Evolutionary conservation across 2,797 vertebrate species (phyloP).

Genomic region (Octomys mimax): DNA sequence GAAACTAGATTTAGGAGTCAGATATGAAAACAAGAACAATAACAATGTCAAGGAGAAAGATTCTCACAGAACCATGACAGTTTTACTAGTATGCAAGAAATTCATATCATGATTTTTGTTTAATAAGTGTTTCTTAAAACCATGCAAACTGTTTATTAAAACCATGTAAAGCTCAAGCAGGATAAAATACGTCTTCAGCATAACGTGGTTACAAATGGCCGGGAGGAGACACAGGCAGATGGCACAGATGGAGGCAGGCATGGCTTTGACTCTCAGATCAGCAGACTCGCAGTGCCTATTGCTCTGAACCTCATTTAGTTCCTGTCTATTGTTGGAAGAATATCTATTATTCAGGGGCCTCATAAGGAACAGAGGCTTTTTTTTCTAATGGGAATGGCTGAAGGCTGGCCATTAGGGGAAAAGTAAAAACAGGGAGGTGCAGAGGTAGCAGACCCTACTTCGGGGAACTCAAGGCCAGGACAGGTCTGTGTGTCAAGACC

Average conservation of each 20-base stretch:
- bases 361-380: background rate
- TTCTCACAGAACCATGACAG: background rate
- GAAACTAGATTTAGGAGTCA: background rate
- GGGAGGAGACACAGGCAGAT: background rate
- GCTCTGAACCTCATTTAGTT: background rate
- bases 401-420: background rate
- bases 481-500: background rate
- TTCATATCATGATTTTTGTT: background rate
- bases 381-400: background rate
- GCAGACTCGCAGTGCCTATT: background rate
- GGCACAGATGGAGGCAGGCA: background rate
- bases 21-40: background rate
- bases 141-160: background rate
- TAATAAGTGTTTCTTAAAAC: slow-evolving; percentile 3
- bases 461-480: background rate
- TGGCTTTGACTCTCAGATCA: background rate
- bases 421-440: background rate
- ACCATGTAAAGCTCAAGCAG: background rate
- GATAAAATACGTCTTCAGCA: background rate
- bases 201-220: background rate
- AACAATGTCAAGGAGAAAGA: background rate
- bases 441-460: background rate
- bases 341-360: background rate
- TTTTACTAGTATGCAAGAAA: background rate
- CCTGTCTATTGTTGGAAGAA: background rate